Base-by-base conservation (phyloP, 2,797 vertebrate species). In the Lindbergichthys nudifrons region DNA sequence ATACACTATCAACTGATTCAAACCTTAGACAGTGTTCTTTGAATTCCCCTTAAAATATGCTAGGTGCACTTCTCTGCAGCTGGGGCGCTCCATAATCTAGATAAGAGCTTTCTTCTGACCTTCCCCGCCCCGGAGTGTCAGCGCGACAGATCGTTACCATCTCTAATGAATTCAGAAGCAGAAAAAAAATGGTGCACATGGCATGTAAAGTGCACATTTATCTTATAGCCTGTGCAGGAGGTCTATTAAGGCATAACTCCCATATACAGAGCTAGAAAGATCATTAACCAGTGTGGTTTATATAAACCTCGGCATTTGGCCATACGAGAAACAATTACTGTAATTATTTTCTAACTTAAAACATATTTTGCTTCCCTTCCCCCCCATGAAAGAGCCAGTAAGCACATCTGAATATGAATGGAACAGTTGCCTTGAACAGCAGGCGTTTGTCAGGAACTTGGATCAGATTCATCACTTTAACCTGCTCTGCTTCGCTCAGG, bases 361-460 rank as follows among this genome's bases (percentile, higher is more conserved):
- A 54, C 36, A 81, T 79, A 66, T 75, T 85, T 63, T 41, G 47
- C 65, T 36, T 60, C 75, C 64, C 68, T 43, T 21, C 4, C 64
- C 56, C n/a, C 72, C 72, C 51, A 5, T 19, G 70, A 76, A 36
- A 26, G 64, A 73, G 75, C 36, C 69, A 15, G 68, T 76, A 72
- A 88, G 88, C 83, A 82, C 80, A 74, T 90, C 79, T 90, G 91
- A 93, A 93, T 94, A 94, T 94, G 90, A 93, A 94, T 92, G 87
- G 80, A 70, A 78, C 81, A 73, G 90, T 92, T 88, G 88, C 88
- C 88, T 86, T 85, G 89, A 94, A 91, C 92, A 93, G 92, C 92
- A 88, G 93, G 91, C 87, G 77, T 87, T 84, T 93, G 93, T 92
- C 92, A 92, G 89, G 83, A 89, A 79, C 80, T 83, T 80, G 84